Evolutionary conservation across 2,113 vertebrate genomes (phyloP).

Genomic region (Amblyornis subalaris): DNA sequence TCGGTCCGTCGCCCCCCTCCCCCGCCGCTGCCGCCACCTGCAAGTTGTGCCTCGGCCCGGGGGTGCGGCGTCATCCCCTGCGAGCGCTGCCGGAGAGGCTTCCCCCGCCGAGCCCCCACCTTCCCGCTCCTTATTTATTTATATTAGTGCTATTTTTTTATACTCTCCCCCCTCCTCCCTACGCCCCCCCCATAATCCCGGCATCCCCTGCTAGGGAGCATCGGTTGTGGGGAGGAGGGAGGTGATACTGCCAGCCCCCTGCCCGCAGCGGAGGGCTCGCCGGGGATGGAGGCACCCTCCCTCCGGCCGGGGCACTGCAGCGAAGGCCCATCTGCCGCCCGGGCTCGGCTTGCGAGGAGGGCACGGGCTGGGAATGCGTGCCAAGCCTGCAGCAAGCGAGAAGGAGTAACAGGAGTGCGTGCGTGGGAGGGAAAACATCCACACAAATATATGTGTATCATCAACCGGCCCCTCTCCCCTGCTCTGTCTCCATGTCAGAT

Average conservation of each 20-base stretch:
- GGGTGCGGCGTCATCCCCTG: neutral
- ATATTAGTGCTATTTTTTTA: neutral
- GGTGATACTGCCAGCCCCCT: neutral
- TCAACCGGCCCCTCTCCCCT: neutral
- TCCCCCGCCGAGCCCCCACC: neutral
- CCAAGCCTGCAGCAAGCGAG: constrained; percentile 57
- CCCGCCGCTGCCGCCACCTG: neutral
- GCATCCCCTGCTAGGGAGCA: constrained; percentile 32
- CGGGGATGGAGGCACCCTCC: neutral
- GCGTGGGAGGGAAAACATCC: constrained; percentile 10
- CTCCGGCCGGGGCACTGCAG: constrained; percentile 17
- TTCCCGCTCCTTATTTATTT: neutral
- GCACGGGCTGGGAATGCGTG: constrained; percentile 19
- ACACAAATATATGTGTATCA: neutral
- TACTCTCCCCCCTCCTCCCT: too few relatives aligned
- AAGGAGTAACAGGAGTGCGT: constrained; percentile 37
- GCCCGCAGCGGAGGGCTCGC: neutral
- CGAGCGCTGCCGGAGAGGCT: neutral
- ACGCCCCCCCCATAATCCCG: neutral
- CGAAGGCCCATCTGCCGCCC: constrained; percentile 30
- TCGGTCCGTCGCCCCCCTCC: too few relatives aligned
- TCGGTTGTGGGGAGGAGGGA: neutral
- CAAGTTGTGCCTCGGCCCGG: neutral
- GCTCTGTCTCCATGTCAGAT: neutral
- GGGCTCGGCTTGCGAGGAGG: neutral